Percentiles rank a stretch among this genome's conserved stretches.
Evolutionary conservation across 2,797 vertebrate species (phyloP).

Genomic region (Gallinago solitaria): DNA sequence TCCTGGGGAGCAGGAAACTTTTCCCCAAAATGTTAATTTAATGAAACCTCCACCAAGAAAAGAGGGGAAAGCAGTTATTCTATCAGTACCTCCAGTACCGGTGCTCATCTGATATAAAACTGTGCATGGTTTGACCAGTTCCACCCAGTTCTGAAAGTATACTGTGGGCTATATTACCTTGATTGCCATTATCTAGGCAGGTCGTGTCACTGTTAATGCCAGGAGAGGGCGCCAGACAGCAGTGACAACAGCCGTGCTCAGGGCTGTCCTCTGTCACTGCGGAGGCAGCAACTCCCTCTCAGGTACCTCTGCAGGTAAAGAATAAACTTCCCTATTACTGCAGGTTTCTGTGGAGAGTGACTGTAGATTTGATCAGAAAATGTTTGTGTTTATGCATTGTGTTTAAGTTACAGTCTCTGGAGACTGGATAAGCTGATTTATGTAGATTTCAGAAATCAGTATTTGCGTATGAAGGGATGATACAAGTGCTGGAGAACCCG

Average conservation of each 20-base stretch:
- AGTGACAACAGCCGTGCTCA: not conserved
- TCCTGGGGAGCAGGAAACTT: not conserved
- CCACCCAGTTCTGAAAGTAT: accelerated
- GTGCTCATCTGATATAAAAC: not conserved
- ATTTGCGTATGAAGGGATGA: not conserved
- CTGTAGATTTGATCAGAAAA: not conserved
- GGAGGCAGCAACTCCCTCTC: not conserved
- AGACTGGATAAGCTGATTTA: not conserved
- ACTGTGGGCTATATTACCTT: accelerated
- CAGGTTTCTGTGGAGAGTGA: not conserved
- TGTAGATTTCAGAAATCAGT: accelerated
- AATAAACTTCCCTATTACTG: not conserved
- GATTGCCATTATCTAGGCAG: accelerated
- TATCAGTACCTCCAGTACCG: not conserved
- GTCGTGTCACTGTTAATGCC: not conserved
- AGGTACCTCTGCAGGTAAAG: not conserved
- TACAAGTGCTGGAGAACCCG: not conserved
- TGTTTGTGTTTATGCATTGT: not conserved
- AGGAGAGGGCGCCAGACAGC: slow-evolving; percentile 58
- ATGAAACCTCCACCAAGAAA: not conserved
- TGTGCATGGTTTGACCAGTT: not conserved
- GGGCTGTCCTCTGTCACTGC: not conserved
- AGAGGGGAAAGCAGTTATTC: not conserved
- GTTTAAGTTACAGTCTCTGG: not conserved
- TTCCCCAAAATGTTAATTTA: not conserved